A percentile compares a stretch with the other conserved stretches of the same genome.
phyloP scores from a whole-genome alignment of 2,888 invertebrate species.

The Falcaria lacertinaria region DNA sequence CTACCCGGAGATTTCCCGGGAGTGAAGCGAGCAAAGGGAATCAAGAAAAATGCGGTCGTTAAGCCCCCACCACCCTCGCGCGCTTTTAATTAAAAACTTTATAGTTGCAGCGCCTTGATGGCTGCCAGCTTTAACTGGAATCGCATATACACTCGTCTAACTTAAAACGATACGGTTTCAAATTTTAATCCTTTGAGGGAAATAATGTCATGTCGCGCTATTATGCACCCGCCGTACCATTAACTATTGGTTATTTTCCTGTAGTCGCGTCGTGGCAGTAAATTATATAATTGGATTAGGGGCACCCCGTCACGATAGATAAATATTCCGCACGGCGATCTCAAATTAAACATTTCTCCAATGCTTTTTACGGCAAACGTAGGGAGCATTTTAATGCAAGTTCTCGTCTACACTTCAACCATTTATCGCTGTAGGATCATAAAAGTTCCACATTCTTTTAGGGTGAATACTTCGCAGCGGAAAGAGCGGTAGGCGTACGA shows the following conservation, averaged over 20 bases:
- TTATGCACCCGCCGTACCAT: not conserved
- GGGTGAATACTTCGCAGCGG: not conserved
- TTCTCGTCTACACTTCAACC: not conserved
- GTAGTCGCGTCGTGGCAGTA: slow-evolving; percentile 19
- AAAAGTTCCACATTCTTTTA: not conserved
- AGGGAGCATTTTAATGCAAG: slow-evolving; percentile 25
- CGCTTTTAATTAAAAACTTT: slow-evolving; percentile 73
- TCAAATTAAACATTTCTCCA: slow-evolving; percentile 30
- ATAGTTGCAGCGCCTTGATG: slow-evolving; percentile 53
- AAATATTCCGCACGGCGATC: slow-evolving; percentile 33
- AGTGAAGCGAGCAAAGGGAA: slow-evolving; percentile 52
- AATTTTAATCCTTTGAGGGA: slow-evolving; percentile 8
- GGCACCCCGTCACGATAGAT: slow-evolving; percentile 19
- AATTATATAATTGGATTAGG: no score
- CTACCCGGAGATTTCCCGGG: slow-evolving; percentile 62
- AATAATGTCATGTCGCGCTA: not conserved
- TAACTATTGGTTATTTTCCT: slow-evolving; percentile 9
- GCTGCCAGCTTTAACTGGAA: slow-evolving; percentile 29
- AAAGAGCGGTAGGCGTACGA: not conserved
- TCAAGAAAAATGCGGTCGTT: slow-evolving; percentile 72
- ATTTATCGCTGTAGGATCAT: not conserved
- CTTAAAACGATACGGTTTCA: slow-evolving; percentile 18
- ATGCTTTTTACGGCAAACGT: slow-evolving; percentile 17
- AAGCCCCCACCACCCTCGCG: slow-evolving; percentile 46
- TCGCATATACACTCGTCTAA: slow-evolving; percentile 28